These are phyloP conservation scores for Numida meleagris DNA, from an alignment of 2,113 vertebrate species.

Conservation along the genomic window DNA sequence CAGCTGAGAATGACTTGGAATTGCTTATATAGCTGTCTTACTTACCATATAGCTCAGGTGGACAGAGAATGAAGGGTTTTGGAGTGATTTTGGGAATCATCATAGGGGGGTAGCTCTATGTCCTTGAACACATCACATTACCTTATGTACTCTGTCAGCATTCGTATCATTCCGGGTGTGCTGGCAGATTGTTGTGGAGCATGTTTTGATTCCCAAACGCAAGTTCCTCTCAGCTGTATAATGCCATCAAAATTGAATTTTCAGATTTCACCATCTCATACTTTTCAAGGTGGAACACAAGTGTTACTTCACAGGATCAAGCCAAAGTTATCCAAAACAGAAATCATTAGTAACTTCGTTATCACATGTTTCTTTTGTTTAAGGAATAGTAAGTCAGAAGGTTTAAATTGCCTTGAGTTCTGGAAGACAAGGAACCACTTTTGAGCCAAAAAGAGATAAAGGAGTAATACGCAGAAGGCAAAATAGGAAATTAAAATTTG, in stretches of 20 bases:
- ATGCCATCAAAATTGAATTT: background rate
- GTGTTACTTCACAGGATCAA: background rate
- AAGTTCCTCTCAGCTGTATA: background rate
- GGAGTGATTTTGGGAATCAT: background rate
- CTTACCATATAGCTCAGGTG: rapidly evolving
- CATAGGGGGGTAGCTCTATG: too few species aligned
- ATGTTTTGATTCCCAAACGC: background rate
- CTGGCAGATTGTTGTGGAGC: background rate
- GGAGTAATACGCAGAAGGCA: background rate
- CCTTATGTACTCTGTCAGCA: background rate
- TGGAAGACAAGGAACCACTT: background rate
- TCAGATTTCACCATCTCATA: background rate
- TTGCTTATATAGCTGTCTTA: background rate
- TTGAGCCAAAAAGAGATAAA: background rate
- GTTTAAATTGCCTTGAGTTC: background rate
- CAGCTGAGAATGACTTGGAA: background rate
- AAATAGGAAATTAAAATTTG: background rate
- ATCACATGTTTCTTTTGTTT: background rate
- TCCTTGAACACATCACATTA: rapidly evolving
- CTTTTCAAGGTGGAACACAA: background rate
- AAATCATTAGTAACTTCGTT: background rate
- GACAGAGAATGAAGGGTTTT: background rate
- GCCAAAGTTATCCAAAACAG: background rate
- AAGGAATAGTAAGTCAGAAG: background rate
- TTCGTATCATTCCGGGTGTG: background rate